phyloP scores from a whole-genome alignment of 2,113 vertebrate genomes.

The Acanthisitta chloris region DNA sequence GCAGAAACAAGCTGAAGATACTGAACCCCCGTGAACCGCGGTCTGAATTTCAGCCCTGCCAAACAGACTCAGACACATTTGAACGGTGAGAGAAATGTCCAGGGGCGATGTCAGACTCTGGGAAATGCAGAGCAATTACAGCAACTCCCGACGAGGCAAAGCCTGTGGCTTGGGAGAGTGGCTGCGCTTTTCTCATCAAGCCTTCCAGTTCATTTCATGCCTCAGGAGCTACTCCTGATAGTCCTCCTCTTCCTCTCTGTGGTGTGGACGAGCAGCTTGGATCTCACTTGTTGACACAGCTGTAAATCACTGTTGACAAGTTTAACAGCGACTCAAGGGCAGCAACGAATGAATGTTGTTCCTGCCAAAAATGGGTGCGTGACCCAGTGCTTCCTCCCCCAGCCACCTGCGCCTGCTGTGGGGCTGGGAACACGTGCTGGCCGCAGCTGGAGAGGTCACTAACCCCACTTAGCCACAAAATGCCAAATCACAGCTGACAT shows the following conservation, averaged over 20 bases:
- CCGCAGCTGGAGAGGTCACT: neutral
- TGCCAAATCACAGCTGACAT: neutral
- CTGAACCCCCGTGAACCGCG: neutral
- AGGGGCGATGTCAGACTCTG: neutral
- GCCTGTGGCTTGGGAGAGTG: neutral
- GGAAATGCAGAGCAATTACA: neutral
- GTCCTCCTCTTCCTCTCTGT: neutral
- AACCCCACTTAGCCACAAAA: neutral
- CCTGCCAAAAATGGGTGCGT: fast-evolving
- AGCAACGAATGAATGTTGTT: neutral
- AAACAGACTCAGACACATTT: neutral
- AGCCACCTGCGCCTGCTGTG: fast-evolving
- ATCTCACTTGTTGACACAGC: neutral
- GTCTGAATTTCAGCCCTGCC: neutral
- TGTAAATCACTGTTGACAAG: conserved; percentile 24
- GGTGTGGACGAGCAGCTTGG: neutral
- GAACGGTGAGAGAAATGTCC: neutral
- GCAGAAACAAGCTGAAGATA: neutral
- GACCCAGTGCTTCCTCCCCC: neutral
- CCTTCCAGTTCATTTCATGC: fast-evolving
- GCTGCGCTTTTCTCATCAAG: neutral
- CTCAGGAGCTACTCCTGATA: neutral
- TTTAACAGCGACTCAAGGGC: neutral
- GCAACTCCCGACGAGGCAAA: neutral
- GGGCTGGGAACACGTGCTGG: fast-evolving